Base-by-base conservation (phyloP, 2,113 vertebrate genomes). In the Percina caprodes region DNA sequence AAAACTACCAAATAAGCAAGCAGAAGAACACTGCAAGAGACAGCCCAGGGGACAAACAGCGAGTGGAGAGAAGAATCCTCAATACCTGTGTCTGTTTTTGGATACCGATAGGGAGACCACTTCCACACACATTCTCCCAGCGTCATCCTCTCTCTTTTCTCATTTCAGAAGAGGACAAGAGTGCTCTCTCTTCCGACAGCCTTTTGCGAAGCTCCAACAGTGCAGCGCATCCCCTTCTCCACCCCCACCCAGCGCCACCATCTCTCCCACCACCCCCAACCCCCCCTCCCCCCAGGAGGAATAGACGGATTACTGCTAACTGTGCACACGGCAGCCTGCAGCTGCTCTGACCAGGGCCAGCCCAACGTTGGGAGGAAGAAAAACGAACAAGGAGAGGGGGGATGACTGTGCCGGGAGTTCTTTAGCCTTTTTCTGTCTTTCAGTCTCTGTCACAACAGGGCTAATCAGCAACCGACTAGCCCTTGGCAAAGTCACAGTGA, bases 251-350 rank as follows among this genome's bases (percentile, higher is more conserved):
- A 88, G 83, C 81, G 77, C 89, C 92, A 88, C 89, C 87, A 91
- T 92, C 89, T 91, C 93, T 88, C 85, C 89, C 89, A 61, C 88
- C 85, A 67, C 85, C 90, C 85, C 92, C 79, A 74, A 35, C 80
- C 88, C 89, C 83, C 83, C 78, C 5, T 49, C 90, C 91, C 91
- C 94, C 91, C 90, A 88, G 65, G 93, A 95, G 95, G 91, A 95
- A 96, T 93, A 95, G 95, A 95, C 89, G 95, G 95, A 96, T 96
- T 95, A 95, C 94, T 93, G 95, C 94, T 95, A 95, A 95, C 91
- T 93, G 95, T 95, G 93, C 95, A 94, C 88, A 94, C 93, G 86
- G 94, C 93, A 95, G 94, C 95, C 93, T 93, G 94, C 95, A 95
- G 95, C 95, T 95, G 95, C 94, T 96, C 93, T 92, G 92, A 94